Percentiles rank a stretch among this genome's conserved stretches.
Conservation (phyloP, 1,140 invertebrate species). For the Dinoponera quadriceps region DNA sequence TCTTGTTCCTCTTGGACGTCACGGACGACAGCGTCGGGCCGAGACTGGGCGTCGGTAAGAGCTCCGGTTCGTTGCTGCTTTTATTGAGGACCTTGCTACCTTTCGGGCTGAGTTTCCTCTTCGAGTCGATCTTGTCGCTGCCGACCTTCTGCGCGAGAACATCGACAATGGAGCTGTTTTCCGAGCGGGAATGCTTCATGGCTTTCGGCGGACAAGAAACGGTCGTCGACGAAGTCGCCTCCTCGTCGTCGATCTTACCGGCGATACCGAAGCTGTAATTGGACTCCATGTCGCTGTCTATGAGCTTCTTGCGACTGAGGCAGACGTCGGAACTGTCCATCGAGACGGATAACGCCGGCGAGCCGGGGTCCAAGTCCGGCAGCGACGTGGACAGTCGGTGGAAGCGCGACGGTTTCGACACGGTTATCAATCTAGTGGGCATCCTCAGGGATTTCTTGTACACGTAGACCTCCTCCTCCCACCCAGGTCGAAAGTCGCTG, state of each 20-base stretch:
- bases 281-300: conserved; percentile 89
- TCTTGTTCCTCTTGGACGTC: conserved; percentile 82
- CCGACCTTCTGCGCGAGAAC: conserved; percentile 88
- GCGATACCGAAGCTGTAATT: conserved; percentile 87
- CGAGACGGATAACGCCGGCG: conserved; percentile 88
- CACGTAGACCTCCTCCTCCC: conserved; percentile 92
- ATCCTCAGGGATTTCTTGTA: conserved; percentile 93
- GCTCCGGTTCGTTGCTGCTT: conserved; percentile 85
- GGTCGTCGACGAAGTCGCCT: conserved; percentile 88
- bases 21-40: conserved; percentile 80
- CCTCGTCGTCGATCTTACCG: conserved; percentile 88
- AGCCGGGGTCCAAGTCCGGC: conserved; percentile 91
- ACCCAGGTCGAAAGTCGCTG: conserved; percentile 91
- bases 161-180: conserved; percentile 88
- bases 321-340: conserved; percentile 84
- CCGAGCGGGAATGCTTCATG: conserved; percentile 75
- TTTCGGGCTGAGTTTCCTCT: conserved; percentile 80
- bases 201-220: conserved; percentile 85
- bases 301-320: conserved; percentile 79
- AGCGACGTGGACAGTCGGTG: conserved; percentile 89
- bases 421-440: conserved; percentile 91
- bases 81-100: conserved; percentile 74
- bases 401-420: conserved; percentile 88
- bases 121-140: conserved; percentile 86
- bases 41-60: conserved; percentile 87